Evolutionary conservation across 2,797 vertebrate species (phyloP), one percentile per base, ranked within the genome.

Genomic region (Diplodus sargus): DNA sequence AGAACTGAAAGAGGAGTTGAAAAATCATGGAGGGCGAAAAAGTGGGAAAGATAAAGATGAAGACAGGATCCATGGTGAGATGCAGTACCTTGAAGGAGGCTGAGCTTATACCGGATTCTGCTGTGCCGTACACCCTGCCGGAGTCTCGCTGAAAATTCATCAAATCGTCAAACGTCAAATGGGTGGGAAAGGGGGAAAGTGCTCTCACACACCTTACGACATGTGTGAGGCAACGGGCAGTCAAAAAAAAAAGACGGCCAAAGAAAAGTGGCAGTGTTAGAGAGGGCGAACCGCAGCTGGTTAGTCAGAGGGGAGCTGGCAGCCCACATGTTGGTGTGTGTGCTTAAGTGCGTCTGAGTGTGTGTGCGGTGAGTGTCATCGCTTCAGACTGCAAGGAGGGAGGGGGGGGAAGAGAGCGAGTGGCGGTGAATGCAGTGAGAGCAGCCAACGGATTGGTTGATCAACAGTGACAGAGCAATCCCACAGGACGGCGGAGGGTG

Each of bases 21-120:
- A 49, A 49, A 85, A 81, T 83, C 7, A 70, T 62, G 39, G 58
- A 17, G 71, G 43, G 71, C 20, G 62, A 83, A 43, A 34, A 76
- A 66, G 77, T 81, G 76, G 53, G 57, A 48, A 1, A 84, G 74
- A 87, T 0, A 74, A 34, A 79, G 80, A 85, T 75, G 84, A 57
- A 86, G 80, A 68, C 70, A 85, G 79, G 83, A 83, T 89, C 86
- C 85, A 87, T 61, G 87, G 87, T 87, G 92, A 91, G 91, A 93
- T 94, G 94, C 86, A 79, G 82, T 96, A 96, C 95, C 95, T 96
- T 96, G 95, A 96, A 96, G 87, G 95, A 95, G 90, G 95, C 95
- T 92, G 95, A 96, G 94, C 95, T 96, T 95, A 96, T 96, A 96
- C 95, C 94, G 94, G 95, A 96, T 95, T 96, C 95, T 96, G 94